Evolutionary conservation across 2,888 invertebrate species (phyloP).

Genomic region (Pseudoips prasinana): DNA sequence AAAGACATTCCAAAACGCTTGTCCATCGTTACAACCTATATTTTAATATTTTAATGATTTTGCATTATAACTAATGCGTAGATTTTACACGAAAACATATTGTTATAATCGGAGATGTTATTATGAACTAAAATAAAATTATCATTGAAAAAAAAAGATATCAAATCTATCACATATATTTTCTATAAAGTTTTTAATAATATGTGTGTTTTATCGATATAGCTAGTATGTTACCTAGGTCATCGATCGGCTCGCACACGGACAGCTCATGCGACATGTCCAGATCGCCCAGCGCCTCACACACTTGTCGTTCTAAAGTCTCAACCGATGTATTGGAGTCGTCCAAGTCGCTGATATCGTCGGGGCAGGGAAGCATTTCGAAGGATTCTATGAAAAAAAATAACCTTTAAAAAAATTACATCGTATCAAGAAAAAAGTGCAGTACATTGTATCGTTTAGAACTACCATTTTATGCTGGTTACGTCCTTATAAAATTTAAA

Average conservation of each 20-base stretch:
- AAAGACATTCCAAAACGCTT: too few species aligned
- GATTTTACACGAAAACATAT: too few species aligned
- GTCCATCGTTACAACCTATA: too few species aligned
- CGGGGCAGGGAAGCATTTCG: slow-evolving; percentile 5
- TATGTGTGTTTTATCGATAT: too few species aligned
- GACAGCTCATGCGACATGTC: slow-evolving; percentile 9
- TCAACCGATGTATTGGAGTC: slow-evolving; percentile 12
- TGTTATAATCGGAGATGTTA: too few species aligned
- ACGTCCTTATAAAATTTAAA: background rate
- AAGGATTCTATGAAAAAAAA: slow-evolving; percentile 10
- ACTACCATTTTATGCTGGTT: background rate
- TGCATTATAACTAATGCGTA: too few species aligned
- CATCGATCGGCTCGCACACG: slow-evolving; percentile 14
- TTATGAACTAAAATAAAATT: too few species aligned
- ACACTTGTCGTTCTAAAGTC: slow-evolving; percentile 28
- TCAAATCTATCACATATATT: too few species aligned
- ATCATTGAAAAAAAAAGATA: too few species aligned
- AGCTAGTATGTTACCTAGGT: too few species aligned
- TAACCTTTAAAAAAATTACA: background rate
- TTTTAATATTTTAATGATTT: too few species aligned
- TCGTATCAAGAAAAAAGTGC: background rate
- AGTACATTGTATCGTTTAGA: background rate
- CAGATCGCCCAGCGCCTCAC: slow-evolving; percentile 39
- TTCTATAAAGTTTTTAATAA: too few species aligned
- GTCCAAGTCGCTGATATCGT: slow-evolving; percentile 2